Evolutionary conservation across 2,888 invertebrate genomes (phyloP), one percentile per base, ranked within the genome.

Genomic region (Biston betularia): DNA sequence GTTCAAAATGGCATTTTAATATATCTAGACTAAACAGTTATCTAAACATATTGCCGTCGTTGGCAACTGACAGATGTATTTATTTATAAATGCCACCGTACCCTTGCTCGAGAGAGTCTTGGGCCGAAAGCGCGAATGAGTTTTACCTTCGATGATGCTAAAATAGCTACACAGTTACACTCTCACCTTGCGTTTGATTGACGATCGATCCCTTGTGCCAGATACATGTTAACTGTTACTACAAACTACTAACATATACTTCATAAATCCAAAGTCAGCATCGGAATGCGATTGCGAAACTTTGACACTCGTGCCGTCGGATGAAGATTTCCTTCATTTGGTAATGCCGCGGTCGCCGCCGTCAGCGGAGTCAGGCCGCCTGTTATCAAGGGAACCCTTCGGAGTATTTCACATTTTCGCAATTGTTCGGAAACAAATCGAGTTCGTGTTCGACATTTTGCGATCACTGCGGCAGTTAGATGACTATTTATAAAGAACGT

Each of bases 171-270:
- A 81, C 87, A 89, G 89, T 91, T 88, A 89, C 86, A 91, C 92
- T 92, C 90, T 93, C 89, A 90, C 93, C 93, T 93, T 93, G 93
- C 90, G 85, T 92, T 92, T 93, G 93, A 93, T 93, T 93, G 92
- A 93, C 92, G 92, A 93, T 93, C 89, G 90, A 93, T 92, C 89
- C 88, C 90, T 89, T 89, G 92, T 93, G 93, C 93, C 93, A 93
- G 92, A 93, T 90, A 90, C 86, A 87, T 86, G 89, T 82, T 88
- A 89, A 90, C 87, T 83, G 82, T 85, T 86, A 87, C 84, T 82
- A 81, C 84, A 90, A 89, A 87, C 87, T 87, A 77, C 79, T 87
- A 79, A 79, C 79, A 81, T 77, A 76, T 72, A 76, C 74, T 79
- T 80, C 78, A 77, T 80, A 79, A 79, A 77, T 78, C 75, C 77